phyloP scores from a whole-genome alignment of 2,888 invertebrate species.

The Ypsolopha scabrella region DNA sequence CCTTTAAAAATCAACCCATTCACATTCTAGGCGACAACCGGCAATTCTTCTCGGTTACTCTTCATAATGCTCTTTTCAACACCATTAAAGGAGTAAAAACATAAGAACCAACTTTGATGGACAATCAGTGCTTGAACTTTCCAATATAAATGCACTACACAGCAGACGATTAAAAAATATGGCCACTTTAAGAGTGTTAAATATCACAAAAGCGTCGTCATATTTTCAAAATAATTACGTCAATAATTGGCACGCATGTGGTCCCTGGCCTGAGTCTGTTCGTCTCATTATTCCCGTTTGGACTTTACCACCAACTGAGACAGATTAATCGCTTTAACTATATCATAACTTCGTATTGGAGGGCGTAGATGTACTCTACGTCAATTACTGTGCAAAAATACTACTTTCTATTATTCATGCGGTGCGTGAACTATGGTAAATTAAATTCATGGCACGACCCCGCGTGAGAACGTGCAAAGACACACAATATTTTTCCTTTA shows the following conservation, averaged over 20 bases:
- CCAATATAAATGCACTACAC: constrained; percentile 33
- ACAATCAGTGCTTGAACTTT: constrained; percentile 19
- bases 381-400: constrained; percentile 63
- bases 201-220: constrained; percentile 55
- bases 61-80: too few relatives aligned
- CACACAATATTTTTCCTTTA: background rate
- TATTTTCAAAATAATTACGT: constrained; percentile 68
- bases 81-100: too few relatives aligned
- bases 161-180: constrained; percentile 52
- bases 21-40: too few relatives aligned
- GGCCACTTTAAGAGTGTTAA: constrained; percentile 47
- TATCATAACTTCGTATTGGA: constrained; percentile 58
- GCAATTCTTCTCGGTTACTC: too few relatives aligned
- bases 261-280: constrained; percentile 33
- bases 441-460: constrained; percentile 3
- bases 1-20: too few relatives aligned
- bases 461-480: background rate
- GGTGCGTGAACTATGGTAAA: constrained; percentile 10
- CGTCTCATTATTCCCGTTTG: constrained; percentile 54
- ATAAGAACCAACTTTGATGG: background rate
- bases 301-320: constrained; percentile 65
- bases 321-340: constrained; percentile 66
- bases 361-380: constrained; percentile 35
- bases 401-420: constrained; percentile 55
- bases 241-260: constrained; percentile 65